Conservation (phyloP, 1,140 invertebrate species). For the Antheraea pernyi region DNA sequence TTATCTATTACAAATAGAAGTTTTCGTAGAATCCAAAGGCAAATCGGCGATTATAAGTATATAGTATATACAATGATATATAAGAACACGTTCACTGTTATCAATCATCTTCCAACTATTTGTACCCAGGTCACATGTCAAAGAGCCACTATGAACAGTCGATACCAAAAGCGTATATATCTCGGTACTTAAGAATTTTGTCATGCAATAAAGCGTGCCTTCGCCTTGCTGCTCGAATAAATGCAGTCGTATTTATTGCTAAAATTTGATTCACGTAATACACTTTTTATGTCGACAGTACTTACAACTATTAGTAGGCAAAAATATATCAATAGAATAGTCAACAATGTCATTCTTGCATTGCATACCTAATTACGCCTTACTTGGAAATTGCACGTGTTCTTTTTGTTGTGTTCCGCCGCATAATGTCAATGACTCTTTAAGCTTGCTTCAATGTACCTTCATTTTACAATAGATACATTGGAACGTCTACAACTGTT, state of each 20-base stretch:
- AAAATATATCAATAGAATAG: constrained; percentile 45
- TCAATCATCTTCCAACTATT: constrained; percentile 33
- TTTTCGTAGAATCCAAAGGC: background rate
- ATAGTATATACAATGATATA: constrained; percentile 10
- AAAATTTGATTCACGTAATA: background rate
- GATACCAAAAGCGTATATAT: background rate
- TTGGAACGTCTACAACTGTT: no score
- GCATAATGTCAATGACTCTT: constrained; percentile 15
- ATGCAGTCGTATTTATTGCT: background rate
- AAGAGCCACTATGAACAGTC: constrained; percentile 8
- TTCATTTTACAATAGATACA: background rate
- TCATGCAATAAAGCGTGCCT: background rate
- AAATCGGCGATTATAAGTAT: constrained; percentile 17
- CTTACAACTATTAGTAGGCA: constrained; percentile 23
- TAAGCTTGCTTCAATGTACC: constrained; percentile 5
- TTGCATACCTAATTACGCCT: constrained; percentile 26
- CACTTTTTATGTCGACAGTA: constrained; percentile 5
- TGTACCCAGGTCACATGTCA: constrained; percentile 26
- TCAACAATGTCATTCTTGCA: constrained; percentile 26
- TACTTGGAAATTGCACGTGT: constrained; percentile 24
- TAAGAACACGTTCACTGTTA: constrained; percentile 26
- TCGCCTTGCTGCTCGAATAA: background rate
- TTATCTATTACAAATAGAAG: no score
- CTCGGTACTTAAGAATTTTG: background rate
- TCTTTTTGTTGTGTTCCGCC: constrained; percentile 9